Evolutionary conservation across 2,797 vertebrate species (phyloP).

Genomic region (Todus mexicanus): DNA sequence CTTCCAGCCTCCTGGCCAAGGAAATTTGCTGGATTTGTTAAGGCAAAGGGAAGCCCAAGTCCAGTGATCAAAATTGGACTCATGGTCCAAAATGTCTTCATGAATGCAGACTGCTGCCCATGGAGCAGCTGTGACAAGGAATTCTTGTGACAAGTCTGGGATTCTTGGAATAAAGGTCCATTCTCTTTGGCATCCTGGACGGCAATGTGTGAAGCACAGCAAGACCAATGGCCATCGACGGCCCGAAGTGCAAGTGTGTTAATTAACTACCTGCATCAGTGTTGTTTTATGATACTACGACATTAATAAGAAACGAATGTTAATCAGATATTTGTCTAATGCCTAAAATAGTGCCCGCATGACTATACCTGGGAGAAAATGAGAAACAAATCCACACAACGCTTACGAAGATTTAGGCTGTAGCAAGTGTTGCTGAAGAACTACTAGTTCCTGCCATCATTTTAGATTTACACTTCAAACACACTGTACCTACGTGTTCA

Average conservation of each 20-base stretch:
- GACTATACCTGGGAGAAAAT: neutral
- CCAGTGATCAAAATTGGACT: neutral
- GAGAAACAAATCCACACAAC: neutral
- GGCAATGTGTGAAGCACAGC: neutral
- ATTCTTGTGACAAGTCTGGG: neutral
- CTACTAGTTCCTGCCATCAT: neutral
- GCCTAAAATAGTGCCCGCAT: neutral
- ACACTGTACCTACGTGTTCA: neutral
- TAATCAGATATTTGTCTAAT: neutral
- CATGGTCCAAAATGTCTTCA: neutral
- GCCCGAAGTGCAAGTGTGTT: neutral
- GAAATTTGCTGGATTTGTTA: neutral
- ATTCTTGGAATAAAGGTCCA: neutral
- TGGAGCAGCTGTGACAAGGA: neutral
- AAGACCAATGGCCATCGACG: neutral
- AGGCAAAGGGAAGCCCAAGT: neutral
- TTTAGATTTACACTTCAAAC: slow-evolving; percentile 10
- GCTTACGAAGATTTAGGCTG: neutral
- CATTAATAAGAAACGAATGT: neutral
- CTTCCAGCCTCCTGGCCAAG: neutral
- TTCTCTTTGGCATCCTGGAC: neutral
- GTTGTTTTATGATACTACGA: neutral
- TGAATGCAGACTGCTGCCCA: neutral
- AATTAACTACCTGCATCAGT: neutral
- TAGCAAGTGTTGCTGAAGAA: neutral